Base-by-base conservation (phyloP, 2,888 invertebrate species). In the Drosophila recens region DNA sequence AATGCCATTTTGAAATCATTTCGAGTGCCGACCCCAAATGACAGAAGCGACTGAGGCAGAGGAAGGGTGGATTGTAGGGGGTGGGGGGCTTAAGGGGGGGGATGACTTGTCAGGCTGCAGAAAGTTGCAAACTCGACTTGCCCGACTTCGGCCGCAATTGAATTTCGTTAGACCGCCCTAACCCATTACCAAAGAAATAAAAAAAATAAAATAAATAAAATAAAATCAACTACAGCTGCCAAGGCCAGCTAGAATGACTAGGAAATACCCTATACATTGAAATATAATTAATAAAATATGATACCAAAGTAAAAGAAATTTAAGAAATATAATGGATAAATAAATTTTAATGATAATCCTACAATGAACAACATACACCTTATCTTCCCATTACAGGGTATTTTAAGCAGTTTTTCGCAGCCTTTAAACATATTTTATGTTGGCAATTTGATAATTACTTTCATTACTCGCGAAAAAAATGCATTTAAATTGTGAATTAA, bases 1-100 rank as follows among this genome's bases (percentile, higher is more conserved):
- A 82, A 82, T 87, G 88, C 88, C 87, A 84, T 87, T 84, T 80
- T 63, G 72, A 80, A 84, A 82, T 82, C 79, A 85, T 87, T 80
- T 76, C 79, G 80, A 85, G 82, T 73, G 68, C 66, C 72, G 70
- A 75, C 58, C 78, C 81, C 62, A 52, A 72, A 46, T 15, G 43
- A 33, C 4, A 2, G 30, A 36, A 38, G 11, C 11, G 38, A 33
- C 3, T 1, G 30, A 36, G 38, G 13, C 11, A 23, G 27, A 34
- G 9, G 49, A 20, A 38, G 34, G 54, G 1, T 3, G 38, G 15
- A 23, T 23, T 20, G 43, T 2, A 34, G 40, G 27, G 30, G 46
- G 15, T 27, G 23, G 65, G 45, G 23, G 53, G 53, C 20, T 27
- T 5, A 27, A 5, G 5, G 27, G 5, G 5, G 27, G 27, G 27